Evolutionary conservation across 2,797 vertebrate genomes (phyloP).

Genomic region (Chelon auratus): DNA sequence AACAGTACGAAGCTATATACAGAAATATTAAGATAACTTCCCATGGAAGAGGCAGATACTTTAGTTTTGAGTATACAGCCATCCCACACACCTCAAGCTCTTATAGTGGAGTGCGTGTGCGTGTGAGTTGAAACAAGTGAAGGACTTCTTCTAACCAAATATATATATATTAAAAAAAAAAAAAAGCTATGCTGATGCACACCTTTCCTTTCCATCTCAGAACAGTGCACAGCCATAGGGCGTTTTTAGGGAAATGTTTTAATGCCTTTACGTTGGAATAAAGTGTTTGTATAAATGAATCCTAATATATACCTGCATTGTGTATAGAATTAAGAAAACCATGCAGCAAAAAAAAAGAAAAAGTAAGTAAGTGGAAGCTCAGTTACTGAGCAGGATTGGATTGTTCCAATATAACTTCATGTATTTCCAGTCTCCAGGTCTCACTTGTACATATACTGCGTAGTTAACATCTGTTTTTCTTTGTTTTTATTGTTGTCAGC

Average conservation of each 20-base stretch:
- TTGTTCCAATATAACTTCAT: conserved; percentile 32
- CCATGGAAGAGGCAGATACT: conserved; percentile 36
- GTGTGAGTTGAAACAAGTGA: conserved; percentile 37
- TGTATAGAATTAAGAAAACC: conserved; percentile 65
- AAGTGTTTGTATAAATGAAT: conserved; percentile 82
- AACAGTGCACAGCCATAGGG: conserved; percentile 66
- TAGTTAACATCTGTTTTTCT: conserved; percentile 62
- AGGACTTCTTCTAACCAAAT: conserved; percentile 74
- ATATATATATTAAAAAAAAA: conserved; percentile 1
- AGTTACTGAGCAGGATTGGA: conserved; percentile 43
- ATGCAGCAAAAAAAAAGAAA: conserved; percentile 44
- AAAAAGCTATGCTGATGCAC: conserved; percentile 56
- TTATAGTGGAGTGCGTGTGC: background rate
- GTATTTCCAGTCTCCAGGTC: conserved; percentile 60
- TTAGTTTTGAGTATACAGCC: background rate
- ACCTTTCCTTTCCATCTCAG: conserved; percentile 64
- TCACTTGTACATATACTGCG: conserved; percentile 78
- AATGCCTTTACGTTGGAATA: conserved; percentile 59
- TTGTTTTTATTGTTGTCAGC: conserved; percentile 42
- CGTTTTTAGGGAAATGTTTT: conserved; percentile 70
- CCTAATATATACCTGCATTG: conserved; percentile 83
- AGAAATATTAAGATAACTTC: conserved; percentile 49
- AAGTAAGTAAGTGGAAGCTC: conserved; percentile 31
- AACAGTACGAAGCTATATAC: conserved; percentile 35
- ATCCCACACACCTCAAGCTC: conserved; percentile 13